Evolutionary conservation across 2,888 invertebrate genomes (phyloP).

Genomic region (Synanthedon formicaeformis): DNA sequence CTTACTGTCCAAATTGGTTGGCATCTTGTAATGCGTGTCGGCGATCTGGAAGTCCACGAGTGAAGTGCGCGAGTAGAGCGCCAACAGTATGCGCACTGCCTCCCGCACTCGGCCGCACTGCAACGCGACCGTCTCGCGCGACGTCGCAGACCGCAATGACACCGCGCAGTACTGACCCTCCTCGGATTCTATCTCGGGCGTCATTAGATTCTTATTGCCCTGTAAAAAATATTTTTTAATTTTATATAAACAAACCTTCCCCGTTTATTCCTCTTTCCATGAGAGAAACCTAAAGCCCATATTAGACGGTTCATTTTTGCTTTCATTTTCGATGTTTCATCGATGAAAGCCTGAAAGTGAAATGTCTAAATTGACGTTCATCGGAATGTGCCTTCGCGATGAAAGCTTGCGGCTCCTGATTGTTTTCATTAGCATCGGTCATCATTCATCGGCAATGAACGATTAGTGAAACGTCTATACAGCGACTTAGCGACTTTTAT

Average conservation of each 20-base stretch:
- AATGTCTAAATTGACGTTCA: too few species aligned
- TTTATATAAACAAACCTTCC: neutral
- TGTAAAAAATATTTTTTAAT: conserved; percentile 10
- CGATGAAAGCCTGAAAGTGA: too few species aligned
- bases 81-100: conserved; percentile 84
- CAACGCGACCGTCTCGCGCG: conserved; percentile 72
- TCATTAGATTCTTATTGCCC: conserved; percentile 29
- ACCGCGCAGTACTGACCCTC: conserved; percentile 79
- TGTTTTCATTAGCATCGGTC: too few species aligned
- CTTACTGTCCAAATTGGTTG: conserved; percentile 51
- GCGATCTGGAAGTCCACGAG: conserved; percentile 84
- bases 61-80: conserved; percentile 87
- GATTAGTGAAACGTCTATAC: too few species aligned
- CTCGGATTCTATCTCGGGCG: conserved; percentile 76
- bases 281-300: too few species aligned
- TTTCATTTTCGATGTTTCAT: too few species aligned
- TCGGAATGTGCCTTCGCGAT: too few species aligned
- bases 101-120: conserved; percentile 81
- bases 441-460: too few species aligned
- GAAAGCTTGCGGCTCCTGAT: too few species aligned
- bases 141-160: conserved; percentile 67
- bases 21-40: conserved; percentile 68
- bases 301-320: too few species aligned
- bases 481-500: too few species aligned
- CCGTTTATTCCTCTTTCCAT: too few species aligned